Conservation (phyloP, 2,888 invertebrate species). For the Drosophila conformis region DNA sequence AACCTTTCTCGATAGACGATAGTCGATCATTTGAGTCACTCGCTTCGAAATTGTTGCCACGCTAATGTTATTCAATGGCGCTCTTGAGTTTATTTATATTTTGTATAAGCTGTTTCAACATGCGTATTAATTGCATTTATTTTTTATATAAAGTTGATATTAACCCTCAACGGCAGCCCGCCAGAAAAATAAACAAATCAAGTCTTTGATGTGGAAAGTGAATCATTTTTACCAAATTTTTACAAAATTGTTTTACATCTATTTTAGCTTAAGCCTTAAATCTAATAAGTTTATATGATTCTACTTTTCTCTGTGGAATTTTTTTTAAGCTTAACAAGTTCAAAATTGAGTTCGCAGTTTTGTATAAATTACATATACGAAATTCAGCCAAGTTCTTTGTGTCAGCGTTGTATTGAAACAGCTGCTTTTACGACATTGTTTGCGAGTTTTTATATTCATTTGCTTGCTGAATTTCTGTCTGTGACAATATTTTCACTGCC, state of each 20-base stretch:
- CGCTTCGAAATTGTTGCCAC: slow-evolving; percentile 27
- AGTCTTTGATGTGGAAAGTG: not conserved
- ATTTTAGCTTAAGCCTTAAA: not conserved
- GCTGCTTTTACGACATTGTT: slow-evolving; percentile 64
- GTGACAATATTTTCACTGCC: slow-evolving; percentile 36
- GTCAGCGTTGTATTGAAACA: slow-evolving; percentile 58
- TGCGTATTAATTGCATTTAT: slow-evolving; percentile 14
- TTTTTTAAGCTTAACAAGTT: slow-evolving; percentile 5
- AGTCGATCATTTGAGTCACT: slow-evolving; percentile 44
- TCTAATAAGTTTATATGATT: not conserved
- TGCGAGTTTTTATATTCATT: slow-evolving; percentile 31
- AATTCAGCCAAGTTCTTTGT: slow-evolving; percentile 40
- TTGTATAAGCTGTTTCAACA: slow-evolving; percentile 50
- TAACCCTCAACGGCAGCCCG: not conserved
- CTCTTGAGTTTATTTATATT: slow-evolving; percentile 56
- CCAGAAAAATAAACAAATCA: not conserved
- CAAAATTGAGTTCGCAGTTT: not conserved
- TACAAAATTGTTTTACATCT: not conserved
- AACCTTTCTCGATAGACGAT: slow-evolving; percentile 37
- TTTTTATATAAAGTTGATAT: slow-evolving; percentile 10
- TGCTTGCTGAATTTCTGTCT: slow-evolving; percentile 15
- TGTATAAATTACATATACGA: slow-evolving; percentile 15
- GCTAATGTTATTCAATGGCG: slow-evolving; percentile 34
- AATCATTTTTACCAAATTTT: not conserved
- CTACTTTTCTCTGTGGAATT: not conserved